Base-by-base conservation (phyloP, 2,888 invertebrate species). In the Rotaria socialis region DNA sequence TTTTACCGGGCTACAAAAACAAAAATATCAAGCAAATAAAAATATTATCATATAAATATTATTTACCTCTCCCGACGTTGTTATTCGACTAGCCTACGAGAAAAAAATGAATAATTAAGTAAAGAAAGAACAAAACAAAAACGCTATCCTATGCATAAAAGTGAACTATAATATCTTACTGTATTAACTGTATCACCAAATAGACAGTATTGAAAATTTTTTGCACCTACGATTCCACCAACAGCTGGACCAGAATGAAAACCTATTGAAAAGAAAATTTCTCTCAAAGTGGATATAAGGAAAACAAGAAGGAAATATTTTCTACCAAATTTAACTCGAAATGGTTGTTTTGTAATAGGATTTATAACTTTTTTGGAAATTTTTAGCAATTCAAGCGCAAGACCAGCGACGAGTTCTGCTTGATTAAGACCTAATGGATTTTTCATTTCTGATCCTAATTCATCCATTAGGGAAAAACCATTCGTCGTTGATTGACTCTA, bases 211-310 rank as follows among this genome's bases (percentile, higher is more conserved):
- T 87, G 87, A 24, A 85, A 85, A 74, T 84, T 85, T 55, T 80
- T 84, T 19, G 60, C 55, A 55, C 87, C 87, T 75, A 87, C 87
- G 35, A 87, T 87, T 35, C 85, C 87, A 35, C 85, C 87, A 24
- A 87, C 87, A 84, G 85, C 85, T 19, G 85, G 55, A 84, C 87
- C 87, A n/a, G 87, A 85, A 55, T 87, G 87, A 55, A 87, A 67
- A 8, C 87, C 87, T 84, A 85, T 56, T 60, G 41, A 75, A 10
- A 35, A 22, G 5, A 55, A 55, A 55, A 55, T 55, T 22, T 55
- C 22, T 55, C 14, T 16, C 3, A 16, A 52, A 16, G 4, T 55
- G 22, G 22, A 55, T 16, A 35, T 16, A 41, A 8, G 35, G 0
- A n/a, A 35, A 67, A 67, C 67, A 67, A 19, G 35, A 67, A 67